Conservation (phyloP, 2,888 invertebrate species). For the Papilio protenor region DNA sequence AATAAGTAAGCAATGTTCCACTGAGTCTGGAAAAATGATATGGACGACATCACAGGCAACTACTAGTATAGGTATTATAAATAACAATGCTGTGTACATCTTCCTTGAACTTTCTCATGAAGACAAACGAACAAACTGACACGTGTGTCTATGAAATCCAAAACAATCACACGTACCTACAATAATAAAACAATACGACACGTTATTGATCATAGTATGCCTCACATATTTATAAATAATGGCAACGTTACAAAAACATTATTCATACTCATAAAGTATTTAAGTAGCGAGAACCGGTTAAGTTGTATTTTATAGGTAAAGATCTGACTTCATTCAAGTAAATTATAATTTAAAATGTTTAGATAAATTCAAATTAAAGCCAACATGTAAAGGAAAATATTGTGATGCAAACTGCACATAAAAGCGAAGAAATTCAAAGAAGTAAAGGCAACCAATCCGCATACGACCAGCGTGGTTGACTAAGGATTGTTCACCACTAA, state of each 20-base stretch:
- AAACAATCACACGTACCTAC: slow-evolving; percentile 14
- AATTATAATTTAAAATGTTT: too few species aligned
- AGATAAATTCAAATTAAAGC: too few species aligned
- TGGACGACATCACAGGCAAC: not conserved
- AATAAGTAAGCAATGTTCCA: too few species aligned
- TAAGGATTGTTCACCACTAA: too few species aligned
- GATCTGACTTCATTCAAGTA: not conserved
- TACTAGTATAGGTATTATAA: not conserved
- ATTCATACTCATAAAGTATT: not conserved
- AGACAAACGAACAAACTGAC: not conserved
- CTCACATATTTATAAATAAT: slow-evolving; percentile 19
- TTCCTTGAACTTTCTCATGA: slow-evolving; percentile 4
- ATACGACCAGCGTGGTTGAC: too few species aligned
- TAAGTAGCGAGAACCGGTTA: not conserved
- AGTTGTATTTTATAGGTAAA: not conserved
- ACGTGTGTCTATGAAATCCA: not conserved
- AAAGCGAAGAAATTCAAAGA: too few species aligned
- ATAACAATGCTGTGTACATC: not conserved
- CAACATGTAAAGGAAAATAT: too few species aligned
- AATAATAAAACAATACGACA: slow-evolving; percentile 10
- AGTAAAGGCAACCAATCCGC: too few species aligned
- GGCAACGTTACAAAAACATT: slow-evolving; percentile 8
- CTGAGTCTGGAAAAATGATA: too few species aligned
- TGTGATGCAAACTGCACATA: too few species aligned
- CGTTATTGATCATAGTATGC: slow-evolving; percentile 10